Base-by-base conservation (phyloP, 1,140 invertebrate genomes). In the Oncopodura yosiiana region DNA sequence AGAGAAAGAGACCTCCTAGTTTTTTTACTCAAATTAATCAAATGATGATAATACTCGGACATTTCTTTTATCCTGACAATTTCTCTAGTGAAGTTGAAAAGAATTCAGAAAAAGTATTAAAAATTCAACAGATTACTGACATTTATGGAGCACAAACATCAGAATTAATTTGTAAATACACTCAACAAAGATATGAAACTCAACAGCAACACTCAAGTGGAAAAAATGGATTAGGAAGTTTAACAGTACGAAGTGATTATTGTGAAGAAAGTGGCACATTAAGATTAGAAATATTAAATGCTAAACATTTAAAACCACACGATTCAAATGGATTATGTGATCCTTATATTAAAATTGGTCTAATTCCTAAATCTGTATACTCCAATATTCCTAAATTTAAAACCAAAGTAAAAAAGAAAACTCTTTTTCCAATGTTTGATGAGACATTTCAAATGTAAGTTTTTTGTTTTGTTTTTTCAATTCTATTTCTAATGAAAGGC, bases 361-460 rank as follows among this genome's bases (percentile, higher is more conserved):
- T 96, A 11, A 71, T 91, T 32, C 94, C 94, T 0, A 82, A 86
- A 64, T 83, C 90, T 59, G 78, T 83, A 56, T 97, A 95, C 69
- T 73, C 75, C 18, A 80, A 80, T 39, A 71, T 78, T 21, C 73
- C 78, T 4, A 73, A 79, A 38, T 81, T 83, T 5, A 90, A 89
- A 71, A 96, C 93, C 2, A 84, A 87, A 68, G 86, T 89, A 12
- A 83, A 94, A 41, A 90, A 90, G 70, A 92, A 93, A 74, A 94
- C 83, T 34, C 73, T 92, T 16, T 94, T 92, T 71, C 93, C 94
- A 1, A 70, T 94, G 9, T 97, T 88, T 69, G 92, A 97, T 63
- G 92, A 98, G 74, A 83, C 80, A 58, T 95, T 96, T 73, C 78
- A 81, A 66, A 84, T 96, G 92, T 95, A 75, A 83, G 85, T n/a